Evolutionary conservation across 2,888 invertebrate species (phyloP).

Genomic region (Torymus texanus): DNA sequence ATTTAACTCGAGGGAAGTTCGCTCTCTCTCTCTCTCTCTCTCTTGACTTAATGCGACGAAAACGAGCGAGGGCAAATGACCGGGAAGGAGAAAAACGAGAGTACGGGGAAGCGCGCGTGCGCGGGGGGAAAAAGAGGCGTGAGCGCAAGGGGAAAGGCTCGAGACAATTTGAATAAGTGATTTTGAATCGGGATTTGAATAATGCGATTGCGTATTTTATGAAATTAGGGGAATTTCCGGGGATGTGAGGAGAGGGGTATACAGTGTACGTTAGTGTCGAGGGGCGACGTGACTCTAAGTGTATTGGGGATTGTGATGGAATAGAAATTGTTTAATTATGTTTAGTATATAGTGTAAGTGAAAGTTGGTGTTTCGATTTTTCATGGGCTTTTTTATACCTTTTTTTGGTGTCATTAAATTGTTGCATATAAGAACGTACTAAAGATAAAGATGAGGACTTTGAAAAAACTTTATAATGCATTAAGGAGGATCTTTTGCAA

Average conservation of each 20-base stretch:
- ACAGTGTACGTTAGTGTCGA: no score
- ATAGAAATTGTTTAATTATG: neutral
- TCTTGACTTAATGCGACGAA: conserved; percentile 68
- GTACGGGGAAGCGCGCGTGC: no score
- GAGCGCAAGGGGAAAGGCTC: neutral
- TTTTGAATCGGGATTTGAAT: conserved; percentile 53
- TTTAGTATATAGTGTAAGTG: neutral
- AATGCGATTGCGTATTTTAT: conserved; percentile 49
- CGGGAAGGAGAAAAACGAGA: conserved; percentile 31
- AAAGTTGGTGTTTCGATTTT: no score
- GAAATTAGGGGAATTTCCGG: conserved; percentile 37
- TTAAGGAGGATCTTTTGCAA: no score
- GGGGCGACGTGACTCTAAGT: no score
- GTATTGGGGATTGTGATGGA: neutral
- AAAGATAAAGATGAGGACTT: no score
- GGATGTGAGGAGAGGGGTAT: neutral
- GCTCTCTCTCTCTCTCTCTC: conserved; percentile 44
- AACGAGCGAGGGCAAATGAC: conserved; percentile 47
- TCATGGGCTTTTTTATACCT: no score
- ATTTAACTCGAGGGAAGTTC: conserved; percentile 65
- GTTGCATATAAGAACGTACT: no score
- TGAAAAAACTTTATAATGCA: no score
- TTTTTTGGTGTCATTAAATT: no score
- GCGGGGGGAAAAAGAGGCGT: no score
- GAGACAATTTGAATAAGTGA: conserved; percentile 53